Base-by-base conservation (phyloP, 2,888 invertebrate species). In the Crematogaster levior region DNA sequence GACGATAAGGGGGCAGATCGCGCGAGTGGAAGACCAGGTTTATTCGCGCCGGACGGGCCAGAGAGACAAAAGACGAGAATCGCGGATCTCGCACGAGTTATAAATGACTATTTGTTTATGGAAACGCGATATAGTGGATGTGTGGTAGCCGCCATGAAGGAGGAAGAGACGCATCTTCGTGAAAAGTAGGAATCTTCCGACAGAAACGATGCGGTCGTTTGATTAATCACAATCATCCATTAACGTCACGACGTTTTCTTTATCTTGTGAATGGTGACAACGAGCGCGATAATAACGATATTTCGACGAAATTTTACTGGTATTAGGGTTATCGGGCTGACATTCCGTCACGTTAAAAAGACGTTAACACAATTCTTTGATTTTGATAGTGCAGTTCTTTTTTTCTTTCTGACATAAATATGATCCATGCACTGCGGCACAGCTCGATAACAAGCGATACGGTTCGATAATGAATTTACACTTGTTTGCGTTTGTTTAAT, bases 31-130 rank as follows among this genome's bases (percentile, higher is more conserved):
- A 84, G 85, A 66, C 65, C 24, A 18, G 63, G 60, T 72, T 75
- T 85, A 86, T 84, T 84, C 77, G 84, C n/a, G n/a, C n/a, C 84
- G 75, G 84, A 82, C 65, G 75, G 77, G 34, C 10, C 79, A 65
- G 70, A n/a, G 60, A 85, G 85, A 88, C 86, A 85, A 87, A 83
- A 82, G 40, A 24, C 63, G 85, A 84, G 84, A 82, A 80, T 81
- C 82, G 77, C 70, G 56, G 51, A 74, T 61, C 80, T 51, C 81
- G 73, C 61, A 58, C 18, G 66, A 51, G 60, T 56, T 79, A 83
- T 70, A 84, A 85, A 74, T 30, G 75, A 77, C 56, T 46, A 65
- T 68, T 81, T 82, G 85, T 82, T 87, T 84, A 81, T 81, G 77
- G 85, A 73, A 83, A 85, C 68, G 79, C 74, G 87, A 87, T 83